Base-by-base conservation (phyloP, 1,140 invertebrate genomes). In the Panagrolaimus sp. region DNA sequence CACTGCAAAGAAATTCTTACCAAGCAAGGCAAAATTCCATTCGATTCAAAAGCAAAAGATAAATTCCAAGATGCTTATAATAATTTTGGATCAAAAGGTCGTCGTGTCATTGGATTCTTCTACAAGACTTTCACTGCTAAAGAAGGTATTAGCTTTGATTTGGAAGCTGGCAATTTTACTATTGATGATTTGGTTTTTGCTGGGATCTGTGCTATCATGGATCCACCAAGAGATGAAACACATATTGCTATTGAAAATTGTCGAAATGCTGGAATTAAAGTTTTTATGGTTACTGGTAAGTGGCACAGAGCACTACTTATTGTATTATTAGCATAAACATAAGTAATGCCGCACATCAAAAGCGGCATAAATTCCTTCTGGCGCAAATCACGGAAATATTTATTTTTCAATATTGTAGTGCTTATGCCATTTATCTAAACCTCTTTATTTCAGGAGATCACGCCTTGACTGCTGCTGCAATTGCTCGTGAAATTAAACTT, bases 1-100 rank as follows among this genome's bases (percentile, higher is more conserved):
- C 57, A 43, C 25, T 79, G 78, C 70, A 71, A 69, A 20, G 63
- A 63, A n/a, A 69, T 77, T 43, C 46, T 72, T 25, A 68, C 53
- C 14, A 66, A 73, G 9, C 66, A 73, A 46, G 74, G 66, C 51
- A 70, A 72, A 44, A 67, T 70, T 31, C 75, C 78, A 25, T 42
- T 72, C 7, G 51, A 23, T 46, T 38, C 69, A 23, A 38, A 71
- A 16, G 64, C 48, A 68, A 68, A 43, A 44, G 67, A 64, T n/a
- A 73, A 77, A 42, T 77, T 77, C 63, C 66, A 38, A 38, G 31
- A 74, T 31, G 31, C 31, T 38, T 38, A 38, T 7, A 38, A 38
- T 7, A 38, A 38, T 38, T 51, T 51, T 51, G 48, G 48, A 20
- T 20, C 16, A 2, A 25, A 51, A 51, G 48, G 48, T 51, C 48